Conservation (phyloP, 2,888 invertebrate species). For the Diadegma fenestrale region DNA sequence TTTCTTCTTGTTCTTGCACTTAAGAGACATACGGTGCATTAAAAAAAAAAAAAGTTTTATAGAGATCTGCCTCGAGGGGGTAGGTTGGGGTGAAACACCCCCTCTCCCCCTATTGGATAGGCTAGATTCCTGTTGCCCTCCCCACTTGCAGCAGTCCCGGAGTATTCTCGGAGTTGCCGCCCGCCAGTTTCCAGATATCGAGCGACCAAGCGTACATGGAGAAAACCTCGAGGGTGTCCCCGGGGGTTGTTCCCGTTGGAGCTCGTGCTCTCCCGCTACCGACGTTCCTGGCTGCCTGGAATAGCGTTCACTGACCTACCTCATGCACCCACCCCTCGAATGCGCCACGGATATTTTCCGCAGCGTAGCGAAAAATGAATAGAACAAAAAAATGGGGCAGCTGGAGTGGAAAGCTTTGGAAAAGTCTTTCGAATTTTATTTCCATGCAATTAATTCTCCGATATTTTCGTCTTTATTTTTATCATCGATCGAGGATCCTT, state of each 20-base stretch:
- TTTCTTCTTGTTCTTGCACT: neutral
- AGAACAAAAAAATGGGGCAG: neutral
- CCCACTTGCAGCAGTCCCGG: slow-evolving; percentile 33
- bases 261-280: slow-evolving; percentile 55
- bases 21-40: neutral
- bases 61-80: neutral
- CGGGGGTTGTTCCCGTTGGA: slow-evolving; percentile 74
- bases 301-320: slow-evolving; percentile 81
- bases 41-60: neutral
- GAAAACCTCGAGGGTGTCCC: slow-evolving; percentile 74
- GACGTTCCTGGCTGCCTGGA: slow-evolving; percentile 72
- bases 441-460: neutral
- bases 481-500: neutral
- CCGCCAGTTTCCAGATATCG: slow-evolving; percentile 79
- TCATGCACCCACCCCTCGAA: slow-evolving; percentile 40
- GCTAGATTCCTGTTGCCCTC: slow-evolving; percentile 36
- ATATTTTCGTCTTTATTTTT: neutral
- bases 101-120: slow-evolving; percentile 17
- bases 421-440: neutral
- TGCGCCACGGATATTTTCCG: slow-evolving; percentile 21
- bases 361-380: slow-evolving; percentile 3
- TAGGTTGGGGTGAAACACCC: slow-evolving; percentile 19
- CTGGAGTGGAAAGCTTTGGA: neutral
- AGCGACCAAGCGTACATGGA: slow-evolving; percentile 76
- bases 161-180: slow-evolving; percentile 44